Base-by-base conservation (phyloP, 2,113 vertebrate species). In the Jacana jacana region DNA sequence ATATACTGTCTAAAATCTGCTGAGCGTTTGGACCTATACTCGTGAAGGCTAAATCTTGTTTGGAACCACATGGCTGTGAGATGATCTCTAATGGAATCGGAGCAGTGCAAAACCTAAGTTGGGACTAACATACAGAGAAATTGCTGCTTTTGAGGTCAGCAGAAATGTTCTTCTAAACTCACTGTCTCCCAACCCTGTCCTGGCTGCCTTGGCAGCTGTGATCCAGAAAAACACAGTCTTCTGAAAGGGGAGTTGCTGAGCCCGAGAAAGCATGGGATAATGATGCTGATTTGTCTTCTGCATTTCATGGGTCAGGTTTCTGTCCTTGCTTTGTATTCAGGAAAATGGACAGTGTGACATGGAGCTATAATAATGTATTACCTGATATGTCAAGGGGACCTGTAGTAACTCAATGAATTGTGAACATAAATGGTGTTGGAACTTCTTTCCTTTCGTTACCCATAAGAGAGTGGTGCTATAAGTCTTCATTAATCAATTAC, bases 401-500 rank as follows among this genome's bases (percentile, higher is more conserved):
- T 86, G 37, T 65, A 91, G 75, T 40, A 76, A 84, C 30, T 39
- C 42, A 63, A 22, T 61, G 61, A 91, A 93, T 65, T 86, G 40
- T 27, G 71, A 79, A 39, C 25, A 48, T 40, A 86, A 86, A 60
- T 27, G 52, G 57, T 51, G 15, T 35, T 51, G 55, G 35, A 90
- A 35, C 17, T 81, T 88, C 76, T 91, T 83, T 70, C 61, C 35
- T 90, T 88, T 70, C 79, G 48, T 75, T 91, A 81, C 22, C 28
- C 66, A 6, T 68, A 86, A 51, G 30, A 64, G 42, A 96, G n/a
- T 13, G 35, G 48, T 72, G 60, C 61, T 92, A 18, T 57, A 72
- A 52, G 77, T 69, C 57, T 91, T 94, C 86, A 71, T 95, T 91
- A 94, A 72, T 93, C 71, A 80, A 68, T 75, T 92, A 84, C 83